Percentiles rank a stretch among this genome's conserved stretches.
Evolutionary conservation across 2,113 vertebrate species (phyloP).

Genomic region (Gasterosteus aculeatus): DNA sequence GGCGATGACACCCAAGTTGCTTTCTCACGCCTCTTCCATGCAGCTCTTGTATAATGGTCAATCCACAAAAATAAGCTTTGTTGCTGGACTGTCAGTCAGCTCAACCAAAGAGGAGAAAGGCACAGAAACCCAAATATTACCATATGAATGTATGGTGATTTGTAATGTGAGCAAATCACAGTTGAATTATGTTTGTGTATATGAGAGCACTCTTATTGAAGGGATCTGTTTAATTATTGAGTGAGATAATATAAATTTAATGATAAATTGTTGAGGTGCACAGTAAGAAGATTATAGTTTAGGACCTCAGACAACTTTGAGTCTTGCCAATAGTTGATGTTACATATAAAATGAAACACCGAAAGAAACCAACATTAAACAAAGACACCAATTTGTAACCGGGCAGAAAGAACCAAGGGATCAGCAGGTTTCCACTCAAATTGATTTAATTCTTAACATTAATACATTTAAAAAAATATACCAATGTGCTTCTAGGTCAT

Average conservation of each 20-base stretch:
- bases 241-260: background rate
- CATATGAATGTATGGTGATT: conserved; percentile 76
- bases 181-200: conserved; percentile 15
- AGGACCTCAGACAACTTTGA: background rate
- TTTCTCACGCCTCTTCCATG: conserved; percentile 75
- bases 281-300: conserved; percentile 10
- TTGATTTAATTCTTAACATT: background rate
- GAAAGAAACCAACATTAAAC: conserved; percentile 12
- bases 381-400: background rate
- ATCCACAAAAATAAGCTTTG: conserved; percentile 78
- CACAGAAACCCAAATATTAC: conserved; percentile 62
- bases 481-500: background rate
- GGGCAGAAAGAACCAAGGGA: background rate
- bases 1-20: conserved; percentile 73
- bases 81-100: conserved; percentile 70
- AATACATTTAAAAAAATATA: background rate
- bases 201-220: background rate
- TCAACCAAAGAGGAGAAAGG: conserved; percentile 34
- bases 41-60: conserved; percentile 74
- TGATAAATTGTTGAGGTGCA: conserved; percentile 23
- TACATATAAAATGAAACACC: conserved; percentile 13
- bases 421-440: conserved; percentile 17
- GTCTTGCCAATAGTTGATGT: conserved; percentile 42
- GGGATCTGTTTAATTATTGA: conserved; percentile 32
- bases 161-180: conserved; percentile 56